Conservation (phyloP, 2,113 vertebrate species). For the Coracopsis vasa region DNA sequence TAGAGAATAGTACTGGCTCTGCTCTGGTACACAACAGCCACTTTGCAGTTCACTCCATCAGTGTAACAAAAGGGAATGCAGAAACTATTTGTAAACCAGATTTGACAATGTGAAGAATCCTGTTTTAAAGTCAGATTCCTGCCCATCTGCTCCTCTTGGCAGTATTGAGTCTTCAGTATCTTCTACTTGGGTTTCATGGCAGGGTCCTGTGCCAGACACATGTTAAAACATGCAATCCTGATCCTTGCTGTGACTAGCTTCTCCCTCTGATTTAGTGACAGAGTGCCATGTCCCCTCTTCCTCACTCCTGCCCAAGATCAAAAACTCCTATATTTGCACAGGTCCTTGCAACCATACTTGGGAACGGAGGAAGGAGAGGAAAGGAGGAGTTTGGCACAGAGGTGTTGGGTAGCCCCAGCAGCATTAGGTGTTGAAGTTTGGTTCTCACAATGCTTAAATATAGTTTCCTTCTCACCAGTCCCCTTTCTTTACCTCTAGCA, state of each 20-base stretch:
- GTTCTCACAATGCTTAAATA: not conserved
- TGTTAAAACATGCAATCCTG: accelerated
- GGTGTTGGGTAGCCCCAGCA: not conserved
- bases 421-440: not conserved
- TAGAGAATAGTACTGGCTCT: accelerated
- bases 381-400: not conserved
- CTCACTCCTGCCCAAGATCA: not conserved
- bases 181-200: not conserved
- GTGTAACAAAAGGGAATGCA: not conserved
- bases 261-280: not conserved
- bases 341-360: not conserved
- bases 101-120: not conserved
- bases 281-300: not conserved
- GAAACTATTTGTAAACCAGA: not conserved
- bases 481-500: not conserved
- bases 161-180: not conserved
- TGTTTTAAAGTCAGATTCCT: not conserved
- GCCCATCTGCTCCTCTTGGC: not conserved
- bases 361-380: not conserved
- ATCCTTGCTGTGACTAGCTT: not conserved
- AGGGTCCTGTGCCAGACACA: not conserved
- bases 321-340: not conserved
- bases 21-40: not conserved
- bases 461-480: not conserved
- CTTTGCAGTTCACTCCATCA: not conserved